Evolutionary conservation across 2,797 vertebrate genomes (phyloP), one percentile per base, ranked within the genome.

Genomic region (Sebastes flavidus): DNA sequence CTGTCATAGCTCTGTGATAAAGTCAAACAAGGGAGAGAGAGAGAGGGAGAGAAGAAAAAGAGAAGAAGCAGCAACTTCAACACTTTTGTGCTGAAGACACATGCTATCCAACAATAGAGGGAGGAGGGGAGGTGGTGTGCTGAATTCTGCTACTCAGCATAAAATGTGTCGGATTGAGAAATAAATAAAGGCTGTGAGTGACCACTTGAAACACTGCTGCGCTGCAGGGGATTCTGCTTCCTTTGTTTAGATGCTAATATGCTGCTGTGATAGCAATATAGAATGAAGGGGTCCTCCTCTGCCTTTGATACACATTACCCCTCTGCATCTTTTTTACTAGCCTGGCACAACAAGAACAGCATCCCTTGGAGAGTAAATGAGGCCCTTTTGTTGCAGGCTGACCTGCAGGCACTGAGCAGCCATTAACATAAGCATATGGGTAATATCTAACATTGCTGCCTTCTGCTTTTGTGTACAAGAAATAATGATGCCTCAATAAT

Each of bases 211-310:
- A 94, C 89, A 56, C 36, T 75, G 78, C 81, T 68, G 87, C 74
- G 92, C 95, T 94, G 92, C 87, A 80, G 94, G 95, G 93, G 91
- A 90, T 92, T 91, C 89, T 92, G 85, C 89, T 85, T 90, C 93
- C 92, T 96, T 95, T 95, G 94, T 95, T 95, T 95, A 92, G 91
- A 95, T 95, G 94, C 94, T 95, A 96, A 95, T 95, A 93, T 87
- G 89, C 84, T 94, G 91, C 94, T 95, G 94, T 93, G 93, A 94
- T 94, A 91, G 94, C 93, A 94, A 90, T 92, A 94, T 90, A 77
- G 88, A 89, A 89, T 77, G 87, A 92, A 92, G 88, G 90, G 91
- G 93, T 95, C 94, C 92, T 93, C 82, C 87, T 87, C 82, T 87
- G 87, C 89, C 92, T 96, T 95, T 95, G 94, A 95, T 95, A 88